Conservation (phyloP, 2,113 vertebrate genomes). For the Corynorhinus townsendii region DNA sequence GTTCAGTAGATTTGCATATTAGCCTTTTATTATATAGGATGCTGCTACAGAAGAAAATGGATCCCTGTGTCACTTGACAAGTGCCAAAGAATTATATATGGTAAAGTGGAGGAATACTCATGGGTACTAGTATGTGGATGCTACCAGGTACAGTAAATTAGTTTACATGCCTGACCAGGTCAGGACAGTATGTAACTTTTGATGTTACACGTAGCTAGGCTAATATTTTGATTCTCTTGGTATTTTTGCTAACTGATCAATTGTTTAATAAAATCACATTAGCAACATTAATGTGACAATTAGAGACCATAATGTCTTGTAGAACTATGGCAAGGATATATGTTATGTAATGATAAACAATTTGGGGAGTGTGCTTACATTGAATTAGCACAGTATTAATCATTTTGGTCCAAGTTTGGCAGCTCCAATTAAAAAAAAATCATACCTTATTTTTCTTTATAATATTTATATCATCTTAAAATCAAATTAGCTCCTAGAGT, state of each 20-base stretch:
- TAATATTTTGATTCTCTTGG: neutral
- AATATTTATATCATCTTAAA: neutral
- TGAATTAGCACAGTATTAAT: neutral
- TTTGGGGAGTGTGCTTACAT: neutral
- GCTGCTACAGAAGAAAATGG: neutral
- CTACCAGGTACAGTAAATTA: neutral
- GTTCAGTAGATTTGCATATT: too few species aligned
- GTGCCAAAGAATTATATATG: neutral
- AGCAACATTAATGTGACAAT: neutral
- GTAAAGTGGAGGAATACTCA: neutral
- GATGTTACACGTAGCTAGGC: neutral
- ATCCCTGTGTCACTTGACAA: neutral
- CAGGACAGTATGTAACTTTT: neutral
- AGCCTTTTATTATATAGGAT: too few species aligned
- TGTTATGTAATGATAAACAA: neutral
- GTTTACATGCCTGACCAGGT: neutral
- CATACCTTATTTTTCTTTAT: neutral
- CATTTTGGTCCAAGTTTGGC: neutral
- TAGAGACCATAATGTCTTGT: neutral
- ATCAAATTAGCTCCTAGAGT: neutral
- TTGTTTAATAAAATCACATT: neutral
- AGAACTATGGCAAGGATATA: neutral
- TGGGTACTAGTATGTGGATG: neutral
- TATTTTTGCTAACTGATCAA: neutral
- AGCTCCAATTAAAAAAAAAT: neutral